phyloP scores from a whole-genome alignment of 2,797 vertebrate species.

The Cuculus canorus region DNA sequence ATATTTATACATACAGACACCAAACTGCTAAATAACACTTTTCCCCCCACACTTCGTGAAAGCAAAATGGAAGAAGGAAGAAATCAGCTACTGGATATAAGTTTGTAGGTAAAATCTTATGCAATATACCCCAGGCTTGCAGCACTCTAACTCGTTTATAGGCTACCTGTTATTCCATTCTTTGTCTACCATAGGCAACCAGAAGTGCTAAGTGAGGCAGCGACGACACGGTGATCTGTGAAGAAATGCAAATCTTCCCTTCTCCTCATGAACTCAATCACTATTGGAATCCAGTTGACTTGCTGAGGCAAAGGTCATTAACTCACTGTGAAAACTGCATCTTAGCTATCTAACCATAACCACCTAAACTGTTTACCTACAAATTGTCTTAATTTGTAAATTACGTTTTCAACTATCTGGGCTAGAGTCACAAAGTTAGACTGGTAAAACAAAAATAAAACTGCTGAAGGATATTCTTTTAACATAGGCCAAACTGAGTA shows the following conservation, averaged over 20 bases:
- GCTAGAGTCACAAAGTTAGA: slow-evolving; percentile 2
- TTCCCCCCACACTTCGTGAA: accelerated
- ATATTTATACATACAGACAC: accelerated
- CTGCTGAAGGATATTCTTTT: not conserved
- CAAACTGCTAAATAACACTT: not conserved
- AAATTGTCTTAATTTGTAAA: slow-evolving; percentile 18
- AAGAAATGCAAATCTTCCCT: not conserved
- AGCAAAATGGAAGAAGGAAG: not conserved
- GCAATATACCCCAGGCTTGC: not conserved
- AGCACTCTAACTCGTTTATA: not conserved
- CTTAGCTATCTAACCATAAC: not conserved
- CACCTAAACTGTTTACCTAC: not conserved
- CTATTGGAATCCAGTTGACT: not conserved
- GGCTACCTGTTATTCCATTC: not conserved
- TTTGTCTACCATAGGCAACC: not conserved
- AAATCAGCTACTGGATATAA: not conserved
- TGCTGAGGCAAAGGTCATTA: not conserved
- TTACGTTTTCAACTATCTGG: not conserved
- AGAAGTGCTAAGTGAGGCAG: not conserved
- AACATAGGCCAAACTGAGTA: slow-evolving; percentile 9
- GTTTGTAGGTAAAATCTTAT: not conserved
- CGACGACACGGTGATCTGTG: accelerated
- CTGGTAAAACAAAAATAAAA: slow-evolving; percentile 17
- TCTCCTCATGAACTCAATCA: accelerated
- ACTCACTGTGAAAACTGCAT: not conserved